Percentiles rank a stretch among this genome's conserved stretches.
These are phyloP conservation scores for Rhingia rostrata DNA, from an alignment of 2,888 invertebrate genomes.

Conservation along the genomic window DNA sequence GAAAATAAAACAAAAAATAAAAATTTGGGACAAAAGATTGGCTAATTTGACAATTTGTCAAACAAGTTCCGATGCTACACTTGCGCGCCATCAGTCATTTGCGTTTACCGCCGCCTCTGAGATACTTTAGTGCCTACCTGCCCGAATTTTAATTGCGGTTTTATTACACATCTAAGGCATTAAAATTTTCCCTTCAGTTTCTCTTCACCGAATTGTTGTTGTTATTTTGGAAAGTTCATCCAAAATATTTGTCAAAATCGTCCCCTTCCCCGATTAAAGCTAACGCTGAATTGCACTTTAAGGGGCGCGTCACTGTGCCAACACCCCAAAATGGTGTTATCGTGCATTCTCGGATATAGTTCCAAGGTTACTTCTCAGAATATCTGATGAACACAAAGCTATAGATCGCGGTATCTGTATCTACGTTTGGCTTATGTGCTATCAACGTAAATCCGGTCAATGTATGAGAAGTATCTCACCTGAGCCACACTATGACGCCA, in stretches of 20 bases:
- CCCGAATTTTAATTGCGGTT: conserved; percentile 50
- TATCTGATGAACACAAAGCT: conserved; percentile 38
- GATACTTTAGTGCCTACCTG: conserved; percentile 50
- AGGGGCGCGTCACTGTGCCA: conserved; percentile 61
- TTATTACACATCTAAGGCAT: conserved; percentile 40
- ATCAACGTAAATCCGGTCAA: conserved; percentile 14
- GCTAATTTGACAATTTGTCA: conserved; percentile 55
- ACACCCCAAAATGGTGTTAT: conserved; percentile 35
- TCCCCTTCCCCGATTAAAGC: not conserved
- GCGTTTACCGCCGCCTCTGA: conserved; percentile 51
- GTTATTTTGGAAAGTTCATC: conserved; percentile 55
- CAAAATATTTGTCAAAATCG: conserved; percentile 40
- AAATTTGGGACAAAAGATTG: conserved; percentile 58
- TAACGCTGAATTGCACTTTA: conserved; percentile 40
- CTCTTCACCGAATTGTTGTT: conserved; percentile 1
- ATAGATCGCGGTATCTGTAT: not conserved
- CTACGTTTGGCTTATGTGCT: conserved; percentile 16
- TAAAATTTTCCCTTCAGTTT: conserved; percentile 2
- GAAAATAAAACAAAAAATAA: conserved; percentile 47
- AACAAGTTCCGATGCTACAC: conserved; percentile 63
- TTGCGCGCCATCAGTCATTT: conserved; percentile 12
- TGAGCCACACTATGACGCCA: not conserved
- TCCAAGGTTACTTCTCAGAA: conserved; percentile 67
- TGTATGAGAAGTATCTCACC: not conserved
- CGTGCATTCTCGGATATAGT: conserved; percentile 6